Evolutionary conservation across 2,113 vertebrate species (phyloP), one percentile per base, ranked within the genome.

Genomic region (Labeo rohita): DNA sequence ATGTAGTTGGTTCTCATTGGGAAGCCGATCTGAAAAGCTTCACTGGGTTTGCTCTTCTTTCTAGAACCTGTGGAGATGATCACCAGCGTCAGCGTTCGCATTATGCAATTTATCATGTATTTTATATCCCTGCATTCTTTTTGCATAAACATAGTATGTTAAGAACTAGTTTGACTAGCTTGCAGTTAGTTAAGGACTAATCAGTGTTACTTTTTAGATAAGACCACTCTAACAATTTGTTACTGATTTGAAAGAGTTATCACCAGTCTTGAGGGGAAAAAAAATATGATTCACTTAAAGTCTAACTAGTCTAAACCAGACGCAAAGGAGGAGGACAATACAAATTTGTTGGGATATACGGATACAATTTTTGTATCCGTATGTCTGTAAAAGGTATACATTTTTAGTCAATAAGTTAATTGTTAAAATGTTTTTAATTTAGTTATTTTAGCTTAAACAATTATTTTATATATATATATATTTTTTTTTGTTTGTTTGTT

Each of bases 1-100:
- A 96, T 95, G 91, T 95, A 95, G 92, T 95, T 95, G 18, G 92
- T 95, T 59, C 94, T 93, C 90, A 95, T 93, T 47, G 95, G 95
- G 90, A 96, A 96, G 72, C 94, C 93, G 75, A 96, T 93, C 91
- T 95, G 93, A 86, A 96, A 96, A 28, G 88, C 88, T 6, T 92
- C 93, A 0, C 87, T 88, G 65, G 79, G 90, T 74, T 87, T 89
- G 4, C 86, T 89, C 43, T 87, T 93, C 82, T 89, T 94, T 77
- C 61, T 87, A 7, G 90, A 82, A 63, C 90, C 95, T 95, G 93
- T 43, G 72, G 65, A 72, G 16, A 7, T 28, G 36, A 39, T 23
- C 0, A 61, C 8, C 80, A 43, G 1, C 1, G 59, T 28, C 10
- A 74, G 0, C 21, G 18, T 23, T 6, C 5, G n/a, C 7, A 39